Base-by-base conservation (phyloP, 2,797 vertebrate species). In the Dallia pectoralis region DNA sequence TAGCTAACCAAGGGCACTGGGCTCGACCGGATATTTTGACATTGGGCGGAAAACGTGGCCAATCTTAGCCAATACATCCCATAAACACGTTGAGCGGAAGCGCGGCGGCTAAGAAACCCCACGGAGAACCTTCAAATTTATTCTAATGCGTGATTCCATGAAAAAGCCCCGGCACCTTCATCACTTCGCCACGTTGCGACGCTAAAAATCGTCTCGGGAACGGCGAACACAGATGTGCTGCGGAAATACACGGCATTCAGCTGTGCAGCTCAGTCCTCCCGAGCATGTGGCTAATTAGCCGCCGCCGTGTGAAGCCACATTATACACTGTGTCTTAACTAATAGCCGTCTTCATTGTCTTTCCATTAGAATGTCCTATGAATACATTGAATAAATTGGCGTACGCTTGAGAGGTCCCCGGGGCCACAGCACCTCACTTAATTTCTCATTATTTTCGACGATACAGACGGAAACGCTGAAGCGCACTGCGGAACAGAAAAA, bases 351-450 rank as follows among this genome's bases (percentile, higher is more conserved):
- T 27, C 15, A 44, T 68, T 18, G 4, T 68, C 40, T 8, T 27
- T 49, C n/a, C 25, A 29, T 49, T 27, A 25, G 22, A 44, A 67
- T 25, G 67, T 29, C 44, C 40, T 47, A 48, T 68, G 44, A 68
- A 68, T 68, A 48, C 25, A 68, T 68, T 29, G 40, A 68, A 48
- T 49, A 29, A 68, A 68, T 68, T 44, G 25, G 32, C 15, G 29
- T 25, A 7, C 25, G 25, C 67, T 29, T 68, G 25, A 49, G 27
- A 49, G 67, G 67, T 68, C 67, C 40, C 29, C 14, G 16, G n/a
- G 40, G 48, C 22, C n/a, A 48, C 18, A 68, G 48, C 16, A 29
- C 12, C 29, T 63, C 61, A 18, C 11, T 63, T 16, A 32, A 63
- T 63, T 32, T 15, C 61, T 29, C 29, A 63, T 63, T 63, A 63